phyloP scores from a whole-genome alignment of 2,113 vertebrate genomes.

The Myanophis thanlyinensis region DNA sequence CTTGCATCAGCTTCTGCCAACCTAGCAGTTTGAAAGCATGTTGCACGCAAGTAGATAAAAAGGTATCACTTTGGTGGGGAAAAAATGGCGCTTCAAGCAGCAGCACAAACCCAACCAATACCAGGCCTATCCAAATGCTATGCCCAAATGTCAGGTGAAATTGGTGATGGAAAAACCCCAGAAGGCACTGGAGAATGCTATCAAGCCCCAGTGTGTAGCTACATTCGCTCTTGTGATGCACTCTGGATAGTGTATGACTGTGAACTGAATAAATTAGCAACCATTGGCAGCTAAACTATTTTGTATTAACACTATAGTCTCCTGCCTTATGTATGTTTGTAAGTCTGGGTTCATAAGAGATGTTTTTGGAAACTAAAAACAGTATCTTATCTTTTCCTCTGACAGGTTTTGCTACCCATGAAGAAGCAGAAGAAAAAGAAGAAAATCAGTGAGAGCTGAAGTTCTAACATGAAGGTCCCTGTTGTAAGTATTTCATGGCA shows the following conservation, averaged over 20 bases:
- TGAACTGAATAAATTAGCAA: not conserved
- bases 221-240: not conserved
- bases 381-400: not conserved
- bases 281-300: not conserved
- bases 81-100: not conserved
- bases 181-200: not conserved
- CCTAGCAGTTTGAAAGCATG: not conserved
- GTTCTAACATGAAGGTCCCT: not conserved
- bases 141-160: not conserved
- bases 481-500: not conserved
- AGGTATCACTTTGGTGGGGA: not conserved
- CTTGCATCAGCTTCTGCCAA: not conserved
- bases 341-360: not conserved
- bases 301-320: not conserved
- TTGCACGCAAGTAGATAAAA: not conserved
- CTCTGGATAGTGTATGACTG: not conserved
- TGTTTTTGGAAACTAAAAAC: not conserved
- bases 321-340: not conserved
- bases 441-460: not conserved
- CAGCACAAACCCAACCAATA: not conserved
- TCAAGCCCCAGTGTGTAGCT: not conserved
- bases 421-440: not conserved
- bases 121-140: not conserved
- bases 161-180: not conserved
- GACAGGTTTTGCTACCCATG: not conserved